Evolutionary conservation across 2,888 invertebrate genomes (phyloP).

Genomic region (Anorthoa munda): DNA sequence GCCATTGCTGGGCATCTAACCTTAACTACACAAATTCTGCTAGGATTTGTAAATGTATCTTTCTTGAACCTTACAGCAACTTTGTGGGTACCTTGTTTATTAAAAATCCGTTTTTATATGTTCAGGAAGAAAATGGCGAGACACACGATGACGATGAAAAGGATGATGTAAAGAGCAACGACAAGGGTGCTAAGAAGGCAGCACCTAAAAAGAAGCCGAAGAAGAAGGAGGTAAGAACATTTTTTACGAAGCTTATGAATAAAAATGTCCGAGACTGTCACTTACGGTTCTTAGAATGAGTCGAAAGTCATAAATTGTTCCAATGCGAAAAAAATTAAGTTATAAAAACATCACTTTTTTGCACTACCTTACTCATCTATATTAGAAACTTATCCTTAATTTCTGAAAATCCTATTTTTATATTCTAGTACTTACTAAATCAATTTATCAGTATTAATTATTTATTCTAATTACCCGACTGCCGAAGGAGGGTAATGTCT

Average conservation of each 20-base stretch:
- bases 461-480: neutral
- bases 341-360: neutral
- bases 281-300: no score
- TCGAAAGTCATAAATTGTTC: neutral
- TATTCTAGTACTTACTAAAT: neutral
- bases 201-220: constrained; percentile 87
- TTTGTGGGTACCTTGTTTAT: neutral
- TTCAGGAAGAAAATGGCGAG: constrained; percentile 88
- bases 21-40: neutral
- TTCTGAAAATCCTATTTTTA: neutral
- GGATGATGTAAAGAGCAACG: constrained; percentile 85
- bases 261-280: neutral
- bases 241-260: neutral
- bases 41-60: neutral
- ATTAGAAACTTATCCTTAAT: neutral
- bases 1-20: no score
- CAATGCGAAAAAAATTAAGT: neutral
- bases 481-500: no score
- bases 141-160: constrained; percentile 88
- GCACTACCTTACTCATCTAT: neutral
- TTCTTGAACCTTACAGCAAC: neutral
- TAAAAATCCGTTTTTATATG: neutral
- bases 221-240: constrained; percentile 87
- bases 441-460: neutral
- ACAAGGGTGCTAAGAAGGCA: constrained; percentile 85